A percentile compares a stretch with the other conserved stretches of the same genome.
Evolutionary conservation across 2,113 vertebrate genomes (phyloP).

Genomic region (Perca schrenkii): DNA sequence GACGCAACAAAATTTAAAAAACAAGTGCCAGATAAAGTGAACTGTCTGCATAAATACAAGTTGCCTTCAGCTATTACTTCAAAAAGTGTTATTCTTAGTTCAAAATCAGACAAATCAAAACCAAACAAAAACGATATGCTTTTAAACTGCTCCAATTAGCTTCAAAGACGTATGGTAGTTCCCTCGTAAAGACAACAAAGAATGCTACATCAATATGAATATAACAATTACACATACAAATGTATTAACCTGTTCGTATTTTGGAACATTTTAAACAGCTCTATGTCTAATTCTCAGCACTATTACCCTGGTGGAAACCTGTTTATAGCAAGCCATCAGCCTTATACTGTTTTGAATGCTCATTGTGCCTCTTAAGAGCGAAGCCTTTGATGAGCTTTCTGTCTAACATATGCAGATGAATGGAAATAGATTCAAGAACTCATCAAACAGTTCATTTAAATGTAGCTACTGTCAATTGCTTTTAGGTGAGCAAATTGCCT

Average conservation of each 20-base stretch:
- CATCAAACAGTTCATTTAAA: conserved; percentile 68
- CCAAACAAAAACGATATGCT: background rate
- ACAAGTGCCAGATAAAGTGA: background rate
- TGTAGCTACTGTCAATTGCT: conserved; percentile 43
- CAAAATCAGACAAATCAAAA: background rate
- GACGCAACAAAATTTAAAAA: conserved; percentile 44
- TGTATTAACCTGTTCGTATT: conserved; percentile 17
- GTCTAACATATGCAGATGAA: conserved; percentile 77
- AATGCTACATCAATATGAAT: background rate
- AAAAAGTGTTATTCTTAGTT: background rate
- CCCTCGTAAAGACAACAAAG: background rate
- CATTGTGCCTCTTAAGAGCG: conserved; percentile 63
- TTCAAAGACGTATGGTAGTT: background rate
- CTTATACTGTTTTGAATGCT: conserved; percentile 40
- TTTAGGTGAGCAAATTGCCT: conserved; percentile 48
- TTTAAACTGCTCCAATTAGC: background rate
- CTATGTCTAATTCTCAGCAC: conserved; percentile 22
- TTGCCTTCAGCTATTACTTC: background rate
- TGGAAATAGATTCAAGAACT: conserved; percentile 80
- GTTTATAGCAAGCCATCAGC: conserved; percentile 36
- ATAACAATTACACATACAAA: background rate
- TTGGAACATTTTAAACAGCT: background rate
- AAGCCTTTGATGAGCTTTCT: conserved; percentile 78
- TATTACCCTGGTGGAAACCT: background rate
- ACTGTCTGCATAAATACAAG: conserved; percentile 22